Evolutionary conservation across 2,888 invertebrate genomes (phyloP), one percentile per base, ranked within the genome.

Genomic region (Formica aserva): DNA sequence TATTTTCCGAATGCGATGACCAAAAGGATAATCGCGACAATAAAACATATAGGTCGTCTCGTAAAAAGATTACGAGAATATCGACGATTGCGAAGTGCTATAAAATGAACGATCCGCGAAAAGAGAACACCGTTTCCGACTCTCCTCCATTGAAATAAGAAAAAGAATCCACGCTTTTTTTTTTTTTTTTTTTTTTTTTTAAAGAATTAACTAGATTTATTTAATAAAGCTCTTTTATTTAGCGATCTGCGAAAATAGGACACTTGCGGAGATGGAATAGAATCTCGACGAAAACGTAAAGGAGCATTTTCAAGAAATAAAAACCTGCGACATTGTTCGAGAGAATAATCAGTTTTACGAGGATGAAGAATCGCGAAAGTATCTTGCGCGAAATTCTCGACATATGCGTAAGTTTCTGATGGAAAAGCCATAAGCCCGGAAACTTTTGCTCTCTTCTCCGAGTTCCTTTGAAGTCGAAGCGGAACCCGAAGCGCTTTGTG

Each of bases 371-470:
- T 60, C 45, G 45, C 11, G 13, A 45, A 60, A 71, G 35, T 71
- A 78, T 48, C 45, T 22, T 18, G 13, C 57, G 18, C 38, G 60
- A 78, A 78, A 78, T 71, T 32, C 71, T 45, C 48, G 72, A 48
- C 78, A 62, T 72, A 80, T 80, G 72, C 57, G 72, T 71, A 72
- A 80, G 60, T 72, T 71, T 60, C 60, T 80, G 78, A 86, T 86
- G 84, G 86, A 84, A 85, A 89, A 86, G 87, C 77, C 76, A 86
- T 82, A 76, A 77, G 72, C 82, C 76, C 63, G 63, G 48, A 66
- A 87, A 88, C 74, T 90, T 88, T 72, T 71, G 75, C 75, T 84
- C 75, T 83, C 63, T 22, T 38, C 63, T 13, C 35, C 60, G 48
- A 74, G 48, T 72, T 55, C 52, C 67, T 26, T 55, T 55, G 48